These are phyloP conservation scores for Cyclura pinguis DNA, from an alignment of 2,797 vertebrate genomes.

Conservation along the genomic window DNA sequence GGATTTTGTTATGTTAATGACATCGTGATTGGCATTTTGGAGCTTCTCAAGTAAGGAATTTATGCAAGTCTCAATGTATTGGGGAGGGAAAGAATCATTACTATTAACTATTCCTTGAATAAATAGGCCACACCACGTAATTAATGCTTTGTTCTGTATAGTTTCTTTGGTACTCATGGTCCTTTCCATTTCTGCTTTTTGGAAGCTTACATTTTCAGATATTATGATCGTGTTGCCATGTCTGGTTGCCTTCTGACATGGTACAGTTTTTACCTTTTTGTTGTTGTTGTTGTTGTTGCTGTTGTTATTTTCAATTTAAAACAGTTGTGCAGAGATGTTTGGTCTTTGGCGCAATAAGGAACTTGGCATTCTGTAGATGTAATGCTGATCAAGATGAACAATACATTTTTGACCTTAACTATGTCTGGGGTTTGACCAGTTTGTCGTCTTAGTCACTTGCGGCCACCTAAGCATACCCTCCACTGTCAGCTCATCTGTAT, in stretches of 20 bases:
- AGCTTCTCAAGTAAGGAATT: constrained; percentile 93
- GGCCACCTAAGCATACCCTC: background rate
- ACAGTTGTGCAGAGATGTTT: background rate
- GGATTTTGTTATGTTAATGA: constrained; percentile 99
- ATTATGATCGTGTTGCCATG: background rate
- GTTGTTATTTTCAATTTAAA: background rate
- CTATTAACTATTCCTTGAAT: background rate
- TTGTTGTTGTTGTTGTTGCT: too few relatives aligned
- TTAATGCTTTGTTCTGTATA: too few relatives aligned
- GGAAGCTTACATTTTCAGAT: background rate
- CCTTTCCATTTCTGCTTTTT: background rate
- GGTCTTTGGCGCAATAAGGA: background rate
- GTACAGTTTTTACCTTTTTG: background rate
- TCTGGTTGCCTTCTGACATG: background rate
- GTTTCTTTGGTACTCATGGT: background rate
- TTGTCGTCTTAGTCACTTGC: background rate
- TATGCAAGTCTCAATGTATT: background rate
- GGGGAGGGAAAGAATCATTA: background rate
- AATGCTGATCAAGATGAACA: background rate
- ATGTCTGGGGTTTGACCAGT: background rate
- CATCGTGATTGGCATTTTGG: constrained; percentile 98
- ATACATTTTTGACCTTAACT: background rate
- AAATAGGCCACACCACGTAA: background rate
- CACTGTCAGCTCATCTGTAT: too few relatives aligned
- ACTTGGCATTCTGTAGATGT: background rate